Evolutionary conservation across 2,113 vertebrate genomes (phyloP).

Genomic region (Paradoxurus hermaphroditus): DNA sequence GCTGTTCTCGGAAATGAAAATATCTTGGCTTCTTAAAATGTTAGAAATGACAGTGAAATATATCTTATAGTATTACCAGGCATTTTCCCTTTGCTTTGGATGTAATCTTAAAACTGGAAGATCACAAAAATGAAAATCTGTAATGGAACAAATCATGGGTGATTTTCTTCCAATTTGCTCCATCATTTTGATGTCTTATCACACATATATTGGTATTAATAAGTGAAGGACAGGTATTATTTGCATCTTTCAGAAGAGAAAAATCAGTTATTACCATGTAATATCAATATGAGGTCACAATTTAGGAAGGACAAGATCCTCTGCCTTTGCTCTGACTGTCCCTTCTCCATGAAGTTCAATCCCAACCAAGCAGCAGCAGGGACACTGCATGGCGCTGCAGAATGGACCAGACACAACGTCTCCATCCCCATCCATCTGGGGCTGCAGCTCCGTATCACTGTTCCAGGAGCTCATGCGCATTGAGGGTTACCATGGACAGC

Average conservation of each 20-base stretch:
- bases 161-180: background rate
- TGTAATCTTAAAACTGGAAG: background rate
- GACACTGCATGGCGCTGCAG: rapidly evolving
- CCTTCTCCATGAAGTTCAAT: rapidly evolving
- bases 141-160: background rate
- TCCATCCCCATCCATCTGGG: rapidly evolving
- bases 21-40: background rate
- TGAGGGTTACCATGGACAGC: background rate
- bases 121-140: background rate
- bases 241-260: background rate
- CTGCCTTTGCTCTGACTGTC: background rate
- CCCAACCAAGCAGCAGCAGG: background rate
- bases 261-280: background rate
- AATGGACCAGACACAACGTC: background rate
- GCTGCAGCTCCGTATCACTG: rapidly evolving
- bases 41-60: background rate
- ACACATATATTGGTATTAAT: background rate
- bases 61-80: background rate
- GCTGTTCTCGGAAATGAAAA: background rate
- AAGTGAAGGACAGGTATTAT: background rate
- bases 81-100: background rate
- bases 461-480: rapidly evolving
- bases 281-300: background rate
- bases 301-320: background rate
- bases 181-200: background rate